Conservation (phyloP, 1,140 invertebrate species). For the Triops longicaudatus region DNA sequence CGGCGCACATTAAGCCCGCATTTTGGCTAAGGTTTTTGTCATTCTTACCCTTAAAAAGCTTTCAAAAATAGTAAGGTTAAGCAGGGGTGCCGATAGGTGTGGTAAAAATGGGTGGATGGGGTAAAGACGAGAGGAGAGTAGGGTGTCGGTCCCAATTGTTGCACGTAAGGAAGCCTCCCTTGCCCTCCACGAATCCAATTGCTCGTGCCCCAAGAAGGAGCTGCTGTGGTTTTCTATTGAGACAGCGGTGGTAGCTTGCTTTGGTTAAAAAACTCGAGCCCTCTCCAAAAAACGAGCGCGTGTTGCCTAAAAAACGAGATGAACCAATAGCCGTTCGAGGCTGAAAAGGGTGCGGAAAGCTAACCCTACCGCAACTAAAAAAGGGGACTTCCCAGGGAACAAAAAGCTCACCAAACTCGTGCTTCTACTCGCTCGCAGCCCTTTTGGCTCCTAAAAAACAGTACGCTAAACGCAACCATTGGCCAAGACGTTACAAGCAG, state of each 20-base stretch:
- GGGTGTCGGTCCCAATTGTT: background rate
- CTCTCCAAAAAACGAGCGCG: constrained; percentile 6
- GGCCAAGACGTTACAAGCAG: background rate
- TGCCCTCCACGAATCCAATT: background rate
- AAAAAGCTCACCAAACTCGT: constrained; percentile 5
- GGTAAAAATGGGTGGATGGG: constrained; percentile 2
- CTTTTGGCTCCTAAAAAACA: background rate
- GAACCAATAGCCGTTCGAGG: constrained; percentile 10
- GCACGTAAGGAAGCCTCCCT: background rate
- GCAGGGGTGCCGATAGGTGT: background rate
- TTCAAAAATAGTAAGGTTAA: background rate
- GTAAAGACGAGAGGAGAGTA: background rate
- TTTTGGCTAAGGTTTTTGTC: constrained; percentile 12
- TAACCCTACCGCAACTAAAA: background rate
- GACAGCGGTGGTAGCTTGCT: background rate
- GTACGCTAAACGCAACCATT: constrained; percentile 10
- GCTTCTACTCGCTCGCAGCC: background rate
- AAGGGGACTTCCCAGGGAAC: constrained; percentile 10
- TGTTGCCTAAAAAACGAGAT: background rate
- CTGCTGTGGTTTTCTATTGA: background rate
- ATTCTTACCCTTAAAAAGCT: background rate
- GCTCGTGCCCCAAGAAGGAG: background rate
- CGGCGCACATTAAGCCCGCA: background rate
- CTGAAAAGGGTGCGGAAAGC: background rate
- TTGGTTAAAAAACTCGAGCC: background rate